Evolutionary conservation across 2,113 vertebrate genomes (phyloP).

Genomic region (Gadus chalcogrammus): DNA sequence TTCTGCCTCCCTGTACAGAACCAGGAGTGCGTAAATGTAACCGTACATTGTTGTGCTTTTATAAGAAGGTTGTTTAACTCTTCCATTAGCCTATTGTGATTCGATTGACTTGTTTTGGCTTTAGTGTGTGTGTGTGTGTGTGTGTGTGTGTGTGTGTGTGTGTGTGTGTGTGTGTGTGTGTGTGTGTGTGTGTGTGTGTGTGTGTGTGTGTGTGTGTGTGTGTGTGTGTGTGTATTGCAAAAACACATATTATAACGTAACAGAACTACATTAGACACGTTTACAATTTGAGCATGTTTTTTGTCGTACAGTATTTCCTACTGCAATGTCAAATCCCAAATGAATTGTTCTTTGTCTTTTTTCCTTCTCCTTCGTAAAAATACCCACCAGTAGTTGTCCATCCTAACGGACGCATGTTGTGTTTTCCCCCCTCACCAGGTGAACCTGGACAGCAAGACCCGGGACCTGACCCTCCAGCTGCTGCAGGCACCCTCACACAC

Average conservation of each 20-base stretch:
- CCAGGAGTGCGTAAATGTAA: not conserved
- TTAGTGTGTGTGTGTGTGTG: not conserved
- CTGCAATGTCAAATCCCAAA: no score
- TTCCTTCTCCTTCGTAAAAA: not conserved
- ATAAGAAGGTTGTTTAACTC: not conserved
- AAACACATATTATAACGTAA: no score
- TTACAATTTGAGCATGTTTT: no score
- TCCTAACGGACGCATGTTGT: not conserved
- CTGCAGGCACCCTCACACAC: conserved; percentile 69
- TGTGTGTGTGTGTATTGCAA: not conserved
- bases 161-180: no score
- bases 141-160: no score
- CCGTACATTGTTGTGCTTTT: not conserved
- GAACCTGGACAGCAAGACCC: conserved; percentile 75
- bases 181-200: no score
- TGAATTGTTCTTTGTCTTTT: not conserved
- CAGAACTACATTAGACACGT: no score
- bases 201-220: no score
- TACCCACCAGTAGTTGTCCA: not conserved
- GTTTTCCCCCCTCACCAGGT: conserved; percentile 53
- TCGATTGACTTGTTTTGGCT: not conserved
- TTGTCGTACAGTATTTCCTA: no score
- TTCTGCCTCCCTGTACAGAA: no score
- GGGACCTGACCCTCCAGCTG: conserved; percentile 69
- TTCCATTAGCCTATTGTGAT: no score